Evolutionary conservation across 2,888 invertebrate genomes (phyloP).

Genomic region (Aleiodes testaceus): DNA sequence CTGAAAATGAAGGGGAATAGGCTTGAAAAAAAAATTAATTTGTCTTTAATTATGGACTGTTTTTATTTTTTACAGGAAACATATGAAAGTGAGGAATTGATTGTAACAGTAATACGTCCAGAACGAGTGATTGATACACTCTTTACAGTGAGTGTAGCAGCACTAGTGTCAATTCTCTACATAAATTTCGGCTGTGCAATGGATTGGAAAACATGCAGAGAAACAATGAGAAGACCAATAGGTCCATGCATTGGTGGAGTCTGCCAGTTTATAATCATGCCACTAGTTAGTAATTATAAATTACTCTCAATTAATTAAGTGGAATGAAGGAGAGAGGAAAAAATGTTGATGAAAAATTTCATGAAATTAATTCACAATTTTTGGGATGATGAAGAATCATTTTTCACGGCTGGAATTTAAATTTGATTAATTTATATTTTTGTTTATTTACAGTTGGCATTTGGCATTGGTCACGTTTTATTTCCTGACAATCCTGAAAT

Average conservation of each 20-base stretch:
- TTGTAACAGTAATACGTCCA: constrained; percentile 77
- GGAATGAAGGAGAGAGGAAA: background rate
- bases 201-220: constrained; percentile 81
- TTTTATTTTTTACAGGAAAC: constrained; percentile 45
- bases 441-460: constrained; percentile 78
- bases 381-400: background rate
- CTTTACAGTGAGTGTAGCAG: constrained; percentile 84
- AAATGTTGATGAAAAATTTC: background rate
- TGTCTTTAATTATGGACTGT: background rate
- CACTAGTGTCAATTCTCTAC: constrained; percentile 85
- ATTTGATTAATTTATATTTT: constrained; percentile 34
- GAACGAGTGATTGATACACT: constrained; percentile 81
- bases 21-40: constrained; percentile 45
- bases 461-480: constrained; percentile 80
- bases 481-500: constrained; percentile 82
- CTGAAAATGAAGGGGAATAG: background rate
- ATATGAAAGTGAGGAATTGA: constrained; percentile 61
- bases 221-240: constrained; percentile 81
- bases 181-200: constrained; percentile 94
- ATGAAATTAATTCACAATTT: background rate
- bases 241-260: constrained; percentile 86
- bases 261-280: constrained; percentile 89
- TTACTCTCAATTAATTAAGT: background rate
- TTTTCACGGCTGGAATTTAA: constrained; percentile 12
- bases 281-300: constrained; percentile 78